Percentiles rank a stretch among this genome's conserved stretches.
Evolutionary conservation across 2,113 vertebrate genomes (phyloP).

Genomic region (Tenrec ecaudatus): DNA sequence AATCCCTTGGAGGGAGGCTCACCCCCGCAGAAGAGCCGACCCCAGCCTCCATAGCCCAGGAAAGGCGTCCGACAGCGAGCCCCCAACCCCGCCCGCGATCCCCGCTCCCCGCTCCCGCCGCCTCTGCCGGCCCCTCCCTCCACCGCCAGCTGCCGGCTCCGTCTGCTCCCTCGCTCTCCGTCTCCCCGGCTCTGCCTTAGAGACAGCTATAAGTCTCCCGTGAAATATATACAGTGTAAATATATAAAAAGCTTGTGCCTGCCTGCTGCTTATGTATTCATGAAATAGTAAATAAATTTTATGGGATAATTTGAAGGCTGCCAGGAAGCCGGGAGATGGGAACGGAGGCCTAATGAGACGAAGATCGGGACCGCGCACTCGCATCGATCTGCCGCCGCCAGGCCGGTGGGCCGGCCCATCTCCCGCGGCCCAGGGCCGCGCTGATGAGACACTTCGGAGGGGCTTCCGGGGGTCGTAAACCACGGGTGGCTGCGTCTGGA

Average conservation of each 20-base stretch:
- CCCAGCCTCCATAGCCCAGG: background rate
- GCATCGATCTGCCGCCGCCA: constrained; percentile 86
- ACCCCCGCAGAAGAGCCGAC: no score
- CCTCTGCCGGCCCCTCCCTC: constrained; percentile 41
- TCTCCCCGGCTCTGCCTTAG: constrained; percentile 86
- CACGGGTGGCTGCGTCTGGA: fast-evolving
- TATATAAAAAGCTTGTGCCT: constrained; percentile 91
- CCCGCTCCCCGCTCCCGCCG: background rate
- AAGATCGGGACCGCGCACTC: constrained; percentile 85
- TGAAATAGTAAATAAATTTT: constrained; percentile 94
- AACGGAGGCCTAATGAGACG: constrained; percentile 89
- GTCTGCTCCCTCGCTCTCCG: constrained; percentile 77
- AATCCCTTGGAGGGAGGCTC: no score
- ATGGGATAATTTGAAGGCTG: constrained; percentile 93
- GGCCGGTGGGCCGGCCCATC: constrained; percentile 59
- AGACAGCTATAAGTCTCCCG: constrained; percentile 90
- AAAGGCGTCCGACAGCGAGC: background rate
- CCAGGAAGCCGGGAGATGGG: constrained; percentile 90
- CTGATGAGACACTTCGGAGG: background rate
- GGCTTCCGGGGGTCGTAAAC: constrained; percentile 59
- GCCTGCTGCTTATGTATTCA: constrained; percentile 93
- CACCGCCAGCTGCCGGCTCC: constrained; percentile 78
- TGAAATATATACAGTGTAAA: constrained; percentile 93
- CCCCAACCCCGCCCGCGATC: background rate
- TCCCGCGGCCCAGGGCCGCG: constrained; percentile 24